Conservation (phyloP, 2,113 vertebrate genomes). For the Otus sunia region DNA sequence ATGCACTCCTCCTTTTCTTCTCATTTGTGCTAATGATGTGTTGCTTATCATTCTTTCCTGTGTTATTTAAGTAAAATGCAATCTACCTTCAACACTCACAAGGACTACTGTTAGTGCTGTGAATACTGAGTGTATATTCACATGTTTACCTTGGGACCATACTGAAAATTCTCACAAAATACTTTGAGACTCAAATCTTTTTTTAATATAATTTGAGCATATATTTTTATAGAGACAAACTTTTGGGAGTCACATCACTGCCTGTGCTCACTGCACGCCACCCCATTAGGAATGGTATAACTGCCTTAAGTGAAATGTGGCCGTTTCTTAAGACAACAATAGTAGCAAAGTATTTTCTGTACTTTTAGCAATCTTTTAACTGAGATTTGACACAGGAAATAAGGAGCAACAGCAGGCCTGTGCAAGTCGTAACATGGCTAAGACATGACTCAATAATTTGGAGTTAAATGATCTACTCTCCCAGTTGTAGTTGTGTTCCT, state of each 20-base stretch:
- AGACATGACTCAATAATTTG: neutral
- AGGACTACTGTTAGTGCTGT: neutral
- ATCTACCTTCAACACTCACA: neutral
- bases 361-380: neutral
- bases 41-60: neutral
- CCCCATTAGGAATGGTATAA: neutral
- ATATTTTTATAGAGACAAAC: neutral
- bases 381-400: neutral
- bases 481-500: neutral
- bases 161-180: neutral
- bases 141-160: neutral
- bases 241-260: neutral
- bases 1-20: neutral
- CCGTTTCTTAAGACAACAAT: neutral
- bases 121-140: neutral
- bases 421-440: neutral
- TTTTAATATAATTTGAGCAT: neutral
- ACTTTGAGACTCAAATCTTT: neutral
- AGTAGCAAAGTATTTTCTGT: neutral
- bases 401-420: neutral
- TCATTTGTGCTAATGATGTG: neutral
- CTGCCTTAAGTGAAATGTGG: neutral
- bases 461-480: neutral
- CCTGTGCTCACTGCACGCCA: neutral
- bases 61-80: neutral